These are phyloP conservation scores for Lophotriccus pileatus DNA, from an alignment of 2,797 vertebrate species.

Conservation along the genomic window DNA sequence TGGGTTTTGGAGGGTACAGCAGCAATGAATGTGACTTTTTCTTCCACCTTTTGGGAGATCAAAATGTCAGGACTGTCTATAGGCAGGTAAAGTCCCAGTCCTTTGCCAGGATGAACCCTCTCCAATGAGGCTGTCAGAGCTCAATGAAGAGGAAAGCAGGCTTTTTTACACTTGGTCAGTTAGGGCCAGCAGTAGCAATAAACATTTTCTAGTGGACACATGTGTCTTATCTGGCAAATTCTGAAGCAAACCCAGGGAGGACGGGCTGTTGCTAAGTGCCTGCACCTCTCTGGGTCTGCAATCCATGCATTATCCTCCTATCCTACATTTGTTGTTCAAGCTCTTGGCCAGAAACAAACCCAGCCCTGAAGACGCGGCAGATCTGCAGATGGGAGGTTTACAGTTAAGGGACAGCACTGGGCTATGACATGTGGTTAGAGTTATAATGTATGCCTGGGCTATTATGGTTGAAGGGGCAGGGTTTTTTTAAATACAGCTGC, in stretches of 20 bases:
- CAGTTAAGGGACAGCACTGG: slow-evolving; percentile 42
- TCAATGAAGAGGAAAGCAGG: background rate
- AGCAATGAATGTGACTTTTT: background rate
- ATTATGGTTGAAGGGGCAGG: background rate
- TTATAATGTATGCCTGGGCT: background rate
- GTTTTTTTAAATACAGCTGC: background rate
- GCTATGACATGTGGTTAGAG: slow-evolving; percentile 51
- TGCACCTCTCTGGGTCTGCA: background rate
- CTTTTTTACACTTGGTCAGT: background rate
- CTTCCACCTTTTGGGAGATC: background rate
- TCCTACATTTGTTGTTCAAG: background rate
- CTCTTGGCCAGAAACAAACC: background rate
- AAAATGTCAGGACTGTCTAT: background rate
- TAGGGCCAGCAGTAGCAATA: background rate
- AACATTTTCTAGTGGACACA: background rate
- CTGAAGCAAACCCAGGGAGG: background rate
- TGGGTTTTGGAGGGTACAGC: background rate
- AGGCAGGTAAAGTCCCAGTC: background rate
- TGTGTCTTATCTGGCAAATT: background rate
- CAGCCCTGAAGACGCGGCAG: background rate
- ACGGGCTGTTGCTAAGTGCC: background rate
- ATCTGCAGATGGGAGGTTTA: slow-evolving; percentile 45
- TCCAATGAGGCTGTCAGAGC: background rate
- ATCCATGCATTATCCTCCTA: rapidly evolving
- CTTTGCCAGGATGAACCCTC: background rate